Evolutionary conservation across 2,113 vertebrate species (phyloP).

Genomic region (Sciurus niger): DNA sequence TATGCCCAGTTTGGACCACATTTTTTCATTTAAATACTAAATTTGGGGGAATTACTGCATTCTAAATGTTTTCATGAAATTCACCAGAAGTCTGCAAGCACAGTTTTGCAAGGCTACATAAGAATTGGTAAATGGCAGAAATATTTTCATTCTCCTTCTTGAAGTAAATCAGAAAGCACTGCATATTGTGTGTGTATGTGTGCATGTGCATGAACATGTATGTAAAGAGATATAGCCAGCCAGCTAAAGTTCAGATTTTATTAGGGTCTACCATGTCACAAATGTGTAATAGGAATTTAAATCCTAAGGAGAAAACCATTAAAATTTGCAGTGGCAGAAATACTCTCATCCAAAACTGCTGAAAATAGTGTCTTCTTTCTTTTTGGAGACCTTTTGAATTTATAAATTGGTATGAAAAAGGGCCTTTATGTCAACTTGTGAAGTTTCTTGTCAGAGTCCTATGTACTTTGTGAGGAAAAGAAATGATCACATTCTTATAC

Average conservation of each 20-base stretch:
- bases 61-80: constrained; percentile 13
- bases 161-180: background rate
- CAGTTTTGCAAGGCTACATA: background rate
- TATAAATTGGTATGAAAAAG: background rate
- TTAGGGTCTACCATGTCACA: background rate
- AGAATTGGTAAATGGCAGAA: background rate
- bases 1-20: background rate
- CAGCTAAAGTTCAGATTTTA: background rate
- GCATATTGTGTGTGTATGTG: background rate
- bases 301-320: background rate
- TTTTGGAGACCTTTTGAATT: constrained; percentile 42
- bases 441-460: background rate
- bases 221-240: background rate
- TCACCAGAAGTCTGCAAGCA: background rate
- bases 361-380: background rate
- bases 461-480: background rate
- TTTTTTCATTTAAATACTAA: background rate
- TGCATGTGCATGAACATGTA: background rate
- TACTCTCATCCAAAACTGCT: background rate
- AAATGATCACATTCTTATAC: background rate
- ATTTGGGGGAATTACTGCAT: background rate
- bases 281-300: constrained; percentile 25
- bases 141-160: background rate
- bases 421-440: background rate
- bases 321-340: background rate